Conservation (phyloP, 2,888 invertebrate genomes). For the Erpobdella octoculata region DNA sequence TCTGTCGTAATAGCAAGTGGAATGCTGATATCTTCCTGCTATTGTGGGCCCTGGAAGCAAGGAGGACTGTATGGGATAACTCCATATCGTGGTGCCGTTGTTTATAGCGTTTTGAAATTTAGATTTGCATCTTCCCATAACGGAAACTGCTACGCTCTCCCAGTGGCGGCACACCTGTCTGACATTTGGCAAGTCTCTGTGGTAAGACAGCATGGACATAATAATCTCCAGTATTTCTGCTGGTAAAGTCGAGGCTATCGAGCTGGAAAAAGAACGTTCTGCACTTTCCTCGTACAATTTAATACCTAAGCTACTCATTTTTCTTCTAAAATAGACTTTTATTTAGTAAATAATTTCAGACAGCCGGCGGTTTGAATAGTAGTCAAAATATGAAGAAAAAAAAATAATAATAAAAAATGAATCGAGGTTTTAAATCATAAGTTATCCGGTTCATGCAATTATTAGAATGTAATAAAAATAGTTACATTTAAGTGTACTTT, state of each 20-base stretch:
- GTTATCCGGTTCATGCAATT: no score
- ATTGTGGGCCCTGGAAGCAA: not conserved
- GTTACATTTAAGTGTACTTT: no score
- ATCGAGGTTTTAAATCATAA: no score
- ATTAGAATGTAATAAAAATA: no score
- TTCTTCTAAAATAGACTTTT: no score
- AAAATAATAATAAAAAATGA: no score
- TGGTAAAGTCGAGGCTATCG: conserved; percentile 11
- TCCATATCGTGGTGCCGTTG: not conserved
- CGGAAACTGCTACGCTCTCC: not conserved
- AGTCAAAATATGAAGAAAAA: no score
- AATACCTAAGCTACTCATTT: no score
- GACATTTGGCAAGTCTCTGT: conserved; percentile 11
- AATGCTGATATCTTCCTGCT: not conserved
- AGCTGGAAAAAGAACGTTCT: not conserved
- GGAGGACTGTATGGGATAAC: not conserved
- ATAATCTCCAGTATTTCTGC: conserved; percentile 11
- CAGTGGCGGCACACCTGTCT: not conserved
- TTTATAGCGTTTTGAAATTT: not conserved
- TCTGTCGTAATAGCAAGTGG: conserved; percentile 1
- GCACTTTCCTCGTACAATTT: no score
- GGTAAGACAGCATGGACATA: not conserved
- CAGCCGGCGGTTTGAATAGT: no score
- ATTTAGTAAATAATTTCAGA: no score
- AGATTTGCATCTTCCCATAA: not conserved